Conservation (phyloP, 2,113 vertebrate genomes). For the Hippocampus abdominalis region DNA sequence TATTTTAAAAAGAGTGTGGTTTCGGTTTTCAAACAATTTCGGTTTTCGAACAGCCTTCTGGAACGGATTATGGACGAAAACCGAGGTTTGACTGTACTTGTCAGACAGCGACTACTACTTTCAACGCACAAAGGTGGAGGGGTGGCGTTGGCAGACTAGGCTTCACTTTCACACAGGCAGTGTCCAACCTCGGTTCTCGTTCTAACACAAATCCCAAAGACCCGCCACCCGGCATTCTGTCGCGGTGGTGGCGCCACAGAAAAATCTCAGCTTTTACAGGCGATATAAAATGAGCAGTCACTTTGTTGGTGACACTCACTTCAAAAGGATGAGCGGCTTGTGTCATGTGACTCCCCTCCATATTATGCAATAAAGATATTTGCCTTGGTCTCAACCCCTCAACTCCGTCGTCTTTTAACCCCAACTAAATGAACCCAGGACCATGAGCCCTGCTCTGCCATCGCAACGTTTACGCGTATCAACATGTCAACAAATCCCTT, state of each 20-base stretch:
- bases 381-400: too few species aligned
- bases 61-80: too few species aligned
- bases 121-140: not conserved
- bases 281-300: not conserved
- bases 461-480: conserved; percentile 30
- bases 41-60: too few species aligned
- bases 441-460: not conserved
- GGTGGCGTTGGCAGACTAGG: not conserved
- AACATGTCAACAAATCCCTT: conserved; percentile 58
- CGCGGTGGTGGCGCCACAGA: too few species aligned
- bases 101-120: not conserved
- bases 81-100: too few species aligned
- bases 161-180: not conserved
- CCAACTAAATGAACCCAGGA: conserved; percentile 32
- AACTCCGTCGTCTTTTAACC: conserved; percentile 7
- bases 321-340: not conserved
- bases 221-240: too few species aligned
- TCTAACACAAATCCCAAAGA: too few species aligned
- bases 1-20: too few species aligned
- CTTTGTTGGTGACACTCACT: not conserved
- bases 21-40: too few species aligned
- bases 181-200: not conserved
- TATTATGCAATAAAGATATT: not conserved
- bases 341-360: not conserved
- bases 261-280: too few species aligned